Evolutionary conservation across 2,797 vertebrate genomes (phyloP), one percentile per base, ranked within the genome.

Genomic region (Channallabes apus): DNA sequence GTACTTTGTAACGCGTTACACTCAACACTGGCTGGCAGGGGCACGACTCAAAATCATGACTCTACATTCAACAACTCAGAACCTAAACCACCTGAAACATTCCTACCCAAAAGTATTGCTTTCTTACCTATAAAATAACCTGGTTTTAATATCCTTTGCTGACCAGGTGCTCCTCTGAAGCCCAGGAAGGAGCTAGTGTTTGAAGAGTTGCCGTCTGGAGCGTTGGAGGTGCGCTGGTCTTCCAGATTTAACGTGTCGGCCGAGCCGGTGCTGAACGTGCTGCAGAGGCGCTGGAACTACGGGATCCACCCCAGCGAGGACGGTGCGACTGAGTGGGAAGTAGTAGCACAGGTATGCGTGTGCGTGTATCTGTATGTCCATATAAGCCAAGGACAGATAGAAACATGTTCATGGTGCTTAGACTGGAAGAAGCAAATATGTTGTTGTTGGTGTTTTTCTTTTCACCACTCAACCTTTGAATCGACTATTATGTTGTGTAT

Each of bases 301-400:
- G 97, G 97, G 77, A 97, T 98, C 87, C 97, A 97, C 87, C 97
- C 97, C 59, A 98, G 96, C 1, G 97, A 98, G 38, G 97, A 97
- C 62, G 94, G 94, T 0, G 96, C 97, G 87, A 96, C 96, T 0
- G 89, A 86, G 11, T 99, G 97, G 97, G 94, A 96, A 93, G 95
- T 94, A 0, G 95, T 96, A 27, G 94, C 95, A 32, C 96, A 97
- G 96, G 97, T 98, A 22, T 61, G 91, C 82, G 38, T 59, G 56
- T 24, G 38, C 35, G 56, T 62, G 58, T 72, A 6, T 64, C 5
- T 38, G 51, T 32, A 35, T n/a, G 46, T 46, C 46, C 14, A 4
- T 29, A 15, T 56, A 9, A 81, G 27, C 79, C 79, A 81, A 32
- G 79, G 62, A 81, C 79, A 68, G 79, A 81, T 68, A 81, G 27